A percentile compares a stretch with the other conserved stretches of the same genome.
Conservation (phyloP, 2,888 invertebrate genomes). For the Acleris emargana region DNA sequence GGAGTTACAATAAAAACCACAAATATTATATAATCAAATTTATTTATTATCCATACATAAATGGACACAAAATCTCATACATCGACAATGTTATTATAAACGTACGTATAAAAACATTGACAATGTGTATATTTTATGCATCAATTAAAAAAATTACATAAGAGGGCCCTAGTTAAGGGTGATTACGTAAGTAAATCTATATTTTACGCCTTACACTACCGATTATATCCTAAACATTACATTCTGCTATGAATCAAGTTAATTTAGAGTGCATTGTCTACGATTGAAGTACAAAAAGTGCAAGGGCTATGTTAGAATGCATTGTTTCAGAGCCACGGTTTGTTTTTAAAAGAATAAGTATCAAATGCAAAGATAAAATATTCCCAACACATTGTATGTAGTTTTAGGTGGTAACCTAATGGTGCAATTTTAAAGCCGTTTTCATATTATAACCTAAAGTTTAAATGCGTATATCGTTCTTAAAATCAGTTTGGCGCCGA, state of each 20-base stretch:
- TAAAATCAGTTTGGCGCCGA: conserved; percentile 20
- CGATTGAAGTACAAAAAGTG: conserved; percentile 50
- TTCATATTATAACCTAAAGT: conserved; percentile 29
- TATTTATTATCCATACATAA: conserved; percentile 76
- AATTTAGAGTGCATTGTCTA: conserved; percentile 52
- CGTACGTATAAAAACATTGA: conserved; percentile 69
- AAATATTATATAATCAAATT: conserved; percentile 58
- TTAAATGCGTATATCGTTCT: conserved; percentile 29
- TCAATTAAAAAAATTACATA: conserved; percentile 74
- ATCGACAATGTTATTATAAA: conserved; percentile 71
- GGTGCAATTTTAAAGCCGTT: conserved; percentile 28
- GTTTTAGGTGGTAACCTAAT: conserved; percentile 11
- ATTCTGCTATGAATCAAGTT: conserved; percentile 54
- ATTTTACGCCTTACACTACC: conserved; percentile 57
- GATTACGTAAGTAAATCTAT: conserved; percentile 67
- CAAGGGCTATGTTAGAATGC: conserved; percentile 44
- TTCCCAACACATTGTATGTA: conserved; percentile 34
- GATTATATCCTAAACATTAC: conserved; percentile 65
- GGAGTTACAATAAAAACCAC: conserved; percentile 40
- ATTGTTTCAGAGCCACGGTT: conserved; percentile 20
- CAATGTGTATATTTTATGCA: conserved; percentile 63
- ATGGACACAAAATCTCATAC: conserved; percentile 73
- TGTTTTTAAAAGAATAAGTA: conserved; percentile 14
- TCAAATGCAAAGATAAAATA: conserved; percentile 31
- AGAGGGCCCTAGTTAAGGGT: conserved; percentile 64